Conservation (phyloP, 2,888 invertebrate genomes). For the Perithous albicinctus region DNA sequence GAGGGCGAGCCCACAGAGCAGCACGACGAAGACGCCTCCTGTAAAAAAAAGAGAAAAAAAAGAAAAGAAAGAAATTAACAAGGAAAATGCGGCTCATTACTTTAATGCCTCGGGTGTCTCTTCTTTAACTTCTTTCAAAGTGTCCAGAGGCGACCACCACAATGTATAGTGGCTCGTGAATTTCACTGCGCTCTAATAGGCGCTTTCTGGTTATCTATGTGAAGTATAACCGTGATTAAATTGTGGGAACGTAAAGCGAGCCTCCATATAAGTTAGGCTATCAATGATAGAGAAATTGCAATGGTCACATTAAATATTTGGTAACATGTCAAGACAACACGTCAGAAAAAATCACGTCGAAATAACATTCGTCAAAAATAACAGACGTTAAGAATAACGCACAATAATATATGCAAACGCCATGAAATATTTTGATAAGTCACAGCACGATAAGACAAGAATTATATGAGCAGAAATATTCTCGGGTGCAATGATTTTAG, state of each 20-base stretch:
- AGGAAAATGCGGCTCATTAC: constrained; percentile 67
- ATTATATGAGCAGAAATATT: too few relatives aligned
- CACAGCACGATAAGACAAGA: too few relatives aligned
- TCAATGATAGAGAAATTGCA: too few relatives aligned
- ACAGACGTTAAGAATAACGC: too few relatives aligned
- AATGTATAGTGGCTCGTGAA: constrained; percentile 7
- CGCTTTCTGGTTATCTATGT: not conserved
- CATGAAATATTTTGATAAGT: too few relatives aligned
- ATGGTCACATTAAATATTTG: too few relatives aligned
- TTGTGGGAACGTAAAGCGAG: not conserved
- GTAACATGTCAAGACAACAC: too few relatives aligned
- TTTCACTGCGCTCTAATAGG: constrained; percentile 5
- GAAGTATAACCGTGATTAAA: not conserved
- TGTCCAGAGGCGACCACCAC: constrained; percentile 23
- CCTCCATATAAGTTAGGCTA: not conserved
- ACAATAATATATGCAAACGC: too few relatives aligned
- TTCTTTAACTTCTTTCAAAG: constrained; percentile 68
- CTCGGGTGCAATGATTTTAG: too few relatives aligned
- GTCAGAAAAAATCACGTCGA: too few relatives aligned
- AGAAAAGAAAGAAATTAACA: constrained; percentile 24
- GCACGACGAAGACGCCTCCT: constrained; percentile 98
- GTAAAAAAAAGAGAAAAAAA: constrained; percentile 73
- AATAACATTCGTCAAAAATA: too few relatives aligned
- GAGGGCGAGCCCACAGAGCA: constrained; percentile 95
- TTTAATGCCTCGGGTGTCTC: constrained; percentile 71